A percentile compares a stretch with the other conserved stretches of the same genome.
Evolutionary conservation across 2,797 vertebrate genomes (phyloP).

Genomic region (Rhadinocentrus ornatus): DNA sequence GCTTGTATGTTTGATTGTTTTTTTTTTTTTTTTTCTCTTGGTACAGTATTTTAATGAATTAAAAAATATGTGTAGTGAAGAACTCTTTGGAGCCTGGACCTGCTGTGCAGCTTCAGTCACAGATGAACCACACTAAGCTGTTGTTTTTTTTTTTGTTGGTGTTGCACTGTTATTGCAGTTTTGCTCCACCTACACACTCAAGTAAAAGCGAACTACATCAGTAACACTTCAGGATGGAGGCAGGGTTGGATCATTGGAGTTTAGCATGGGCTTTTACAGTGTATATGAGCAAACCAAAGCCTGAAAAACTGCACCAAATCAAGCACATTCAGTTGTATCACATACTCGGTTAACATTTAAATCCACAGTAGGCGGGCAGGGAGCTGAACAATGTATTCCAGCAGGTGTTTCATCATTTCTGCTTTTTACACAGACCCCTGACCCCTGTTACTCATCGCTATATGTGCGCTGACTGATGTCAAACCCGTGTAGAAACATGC

Average conservation of each 20-base stretch:
- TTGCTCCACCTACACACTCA: slow-evolving; percentile 55
- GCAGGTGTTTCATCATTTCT: slow-evolving; percentile 69
- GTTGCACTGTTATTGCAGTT: slow-evolving; percentile 64
- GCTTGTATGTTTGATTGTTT: slow-evolving; percentile 35
- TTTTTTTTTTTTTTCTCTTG: slow-evolving; percentile 14
- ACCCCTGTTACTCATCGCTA: slow-evolving; percentile 41
- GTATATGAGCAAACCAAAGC: slow-evolving; percentile 14
- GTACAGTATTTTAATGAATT: slow-evolving; percentile 23
- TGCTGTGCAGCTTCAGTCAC: slow-evolving; percentile 38
- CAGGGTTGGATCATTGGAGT: slow-evolving; percentile 30
- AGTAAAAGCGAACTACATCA: slow-evolving; percentile 46
- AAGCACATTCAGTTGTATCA: slow-evolving; percentile 29
- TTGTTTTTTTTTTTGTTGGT: slow-evolving; percentile 36
- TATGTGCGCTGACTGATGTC: slow-evolving; percentile 46
- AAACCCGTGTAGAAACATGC: slow-evolving; percentile 51
- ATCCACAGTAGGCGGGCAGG: slow-evolving; percentile 22
- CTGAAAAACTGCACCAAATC: slow-evolving; percentile 19
- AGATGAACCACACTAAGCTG: slow-evolving; percentile 38
- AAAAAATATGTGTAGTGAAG: slow-evolving; percentile 7
- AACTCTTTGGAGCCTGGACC: slow-evolving; percentile 30
- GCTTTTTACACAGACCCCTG: slow-evolving; percentile 40
- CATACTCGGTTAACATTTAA: slow-evolving; percentile 30
- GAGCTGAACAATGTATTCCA: slow-evolving; percentile 53
- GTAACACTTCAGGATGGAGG: slow-evolving; percentile 47
- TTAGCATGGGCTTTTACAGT: slow-evolving; percentile 36